A percentile compares a stretch with the other conserved stretches of the same genome.
phyloP scores from a whole-genome alignment of 2,797 vertebrate genomes.

The Pteropus rufus region DNA sequence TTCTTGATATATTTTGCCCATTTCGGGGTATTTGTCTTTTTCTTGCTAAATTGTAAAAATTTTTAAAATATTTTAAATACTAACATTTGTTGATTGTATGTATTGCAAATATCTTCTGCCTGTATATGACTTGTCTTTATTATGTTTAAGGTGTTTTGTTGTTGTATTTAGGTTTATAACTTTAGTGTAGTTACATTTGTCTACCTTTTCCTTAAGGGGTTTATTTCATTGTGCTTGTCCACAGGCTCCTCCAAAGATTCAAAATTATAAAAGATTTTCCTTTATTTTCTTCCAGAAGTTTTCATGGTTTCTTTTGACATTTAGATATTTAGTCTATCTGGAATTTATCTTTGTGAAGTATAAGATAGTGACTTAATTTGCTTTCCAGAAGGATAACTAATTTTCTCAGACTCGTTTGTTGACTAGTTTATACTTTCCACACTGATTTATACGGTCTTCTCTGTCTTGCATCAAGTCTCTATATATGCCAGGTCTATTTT shows the following conservation, averaged over 20 bases:
- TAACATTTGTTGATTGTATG: not conserved
- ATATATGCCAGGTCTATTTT: not conserved
- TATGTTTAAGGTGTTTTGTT: not conserved
- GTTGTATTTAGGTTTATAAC: conserved; percentile 1
- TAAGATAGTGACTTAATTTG: not conserved
- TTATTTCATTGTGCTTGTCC: not conserved
- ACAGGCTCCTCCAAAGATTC: not conserved
- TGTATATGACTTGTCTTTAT: conserved; percentile 2
- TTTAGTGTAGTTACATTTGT: not conserved
- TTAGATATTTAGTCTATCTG: not conserved
- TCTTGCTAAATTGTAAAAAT: not conserved
- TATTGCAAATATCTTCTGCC: not conserved
- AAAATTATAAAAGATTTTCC: not conserved
- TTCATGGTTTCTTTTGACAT: not conserved
- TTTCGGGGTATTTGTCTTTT: not conserved
- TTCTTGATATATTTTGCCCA: conserved; percentile 27
- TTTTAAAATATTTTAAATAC: not conserved
- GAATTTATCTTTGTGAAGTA: not conserved
- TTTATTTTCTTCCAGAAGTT: not conserved
- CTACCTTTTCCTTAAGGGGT: not conserved
- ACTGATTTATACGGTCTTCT: not conserved
- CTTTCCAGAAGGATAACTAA: conserved; percentile 1
- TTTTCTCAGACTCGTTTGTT: not conserved
- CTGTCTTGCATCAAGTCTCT: not conserved
- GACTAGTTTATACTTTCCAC: not conserved